Base-by-base conservation (phyloP, 2,888 invertebrate genomes). In the Rhodophaea formosa region DNA sequence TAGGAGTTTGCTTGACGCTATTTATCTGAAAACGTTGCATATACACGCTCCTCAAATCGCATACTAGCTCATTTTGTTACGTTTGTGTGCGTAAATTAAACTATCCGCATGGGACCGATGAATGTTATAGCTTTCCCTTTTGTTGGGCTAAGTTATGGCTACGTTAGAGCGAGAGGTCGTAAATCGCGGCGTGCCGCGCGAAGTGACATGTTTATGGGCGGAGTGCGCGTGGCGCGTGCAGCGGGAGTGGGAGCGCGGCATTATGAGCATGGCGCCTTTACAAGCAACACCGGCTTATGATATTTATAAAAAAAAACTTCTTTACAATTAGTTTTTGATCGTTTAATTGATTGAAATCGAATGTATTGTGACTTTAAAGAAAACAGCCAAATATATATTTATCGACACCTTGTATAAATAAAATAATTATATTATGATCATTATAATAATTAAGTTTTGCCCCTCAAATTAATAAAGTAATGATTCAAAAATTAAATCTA, bases 121-220 rank as follows among this genome's bases (percentile, higher is more conserved):
- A 88, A 79, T 77, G 84, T 89, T 86, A 91, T 90, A 90, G 89
- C 91, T 91, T 90, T 91, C 91, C 89, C 90, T 91, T 90, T 92
- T 91, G 88, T 91, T 88, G 77, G 82, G 70, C 83, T 84, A 85
- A 90, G 81, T 91, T 90, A 90, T 91, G 80, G 79, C 75, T 80
- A 82, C 75, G 91, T 88, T 89, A 89, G 90, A 91, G 89, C 80
- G 91, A 91, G 91, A 91, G 82, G 79, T 89, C 89, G 86, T 91
- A 90, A 91, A 90, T 91, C 80, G 88, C 81, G 73, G 74, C 71
- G 79, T 85, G 77, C 85, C 83, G 82, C 82, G 77, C 74, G 80
- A 82, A 84, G 80, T 86, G 92, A 91, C 91, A 90, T 91, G 84
- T 92, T 92, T 92, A 92, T 92, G 91, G 92, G 92, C 90, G 92